Percentiles rank a stretch among this genome's conserved stretches.
These are phyloP conservation scores for Diabrotica balteata DNA, from an alignment of 2,888 invertebrate species.

Conservation along the genomic window DNA sequence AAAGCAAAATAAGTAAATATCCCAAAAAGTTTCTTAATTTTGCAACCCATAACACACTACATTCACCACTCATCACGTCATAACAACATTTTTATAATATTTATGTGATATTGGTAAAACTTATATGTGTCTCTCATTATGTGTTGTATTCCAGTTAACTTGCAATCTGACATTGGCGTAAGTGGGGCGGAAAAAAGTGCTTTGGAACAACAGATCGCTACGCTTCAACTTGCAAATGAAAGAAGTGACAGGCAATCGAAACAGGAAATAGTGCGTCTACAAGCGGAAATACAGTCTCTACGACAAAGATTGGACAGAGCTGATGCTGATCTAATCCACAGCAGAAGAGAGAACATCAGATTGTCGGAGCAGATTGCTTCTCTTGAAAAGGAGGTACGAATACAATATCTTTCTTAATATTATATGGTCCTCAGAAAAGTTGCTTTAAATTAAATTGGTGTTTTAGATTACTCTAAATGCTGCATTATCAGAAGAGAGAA, in stretches of 20 bases:
- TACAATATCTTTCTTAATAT: too few species aligned
- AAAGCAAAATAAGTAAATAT: conserved; percentile 73
- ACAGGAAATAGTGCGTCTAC: conserved; percentile 77
- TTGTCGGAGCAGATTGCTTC: conserved; percentile 80
- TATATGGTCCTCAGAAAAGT: too few species aligned
- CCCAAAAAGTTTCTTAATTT: too few species aligned
- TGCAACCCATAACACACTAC: too few species aligned
- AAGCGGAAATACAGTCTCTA: conserved; percentile 78
- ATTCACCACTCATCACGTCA: too few species aligned
- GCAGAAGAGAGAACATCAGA: conserved; percentile 79
- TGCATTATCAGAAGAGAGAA: conserved; percentile 54
- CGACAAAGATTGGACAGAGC: conserved; percentile 80
- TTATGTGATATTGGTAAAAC: too few species aligned
- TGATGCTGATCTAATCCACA: conserved; percentile 81
- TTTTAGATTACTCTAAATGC: conserved; percentile 55
- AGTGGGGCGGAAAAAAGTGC: conserved; percentile 80
- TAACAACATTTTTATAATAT: too few species aligned
- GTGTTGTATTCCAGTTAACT: conserved; percentile 64
- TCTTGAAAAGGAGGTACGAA: conserved; percentile 78
- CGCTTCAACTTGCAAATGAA: conserved; percentile 70
- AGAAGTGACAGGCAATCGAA: conserved; percentile 77
- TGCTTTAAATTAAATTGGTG: not conserved
- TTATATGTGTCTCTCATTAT: too few species aligned
- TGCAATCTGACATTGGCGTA: conserved; percentile 80
- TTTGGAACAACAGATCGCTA: conserved; percentile 80